Evolutionary conservation across 2,113 vertebrate genomes (phyloP).

Genomic region (Bufo gargarizans): DNA sequence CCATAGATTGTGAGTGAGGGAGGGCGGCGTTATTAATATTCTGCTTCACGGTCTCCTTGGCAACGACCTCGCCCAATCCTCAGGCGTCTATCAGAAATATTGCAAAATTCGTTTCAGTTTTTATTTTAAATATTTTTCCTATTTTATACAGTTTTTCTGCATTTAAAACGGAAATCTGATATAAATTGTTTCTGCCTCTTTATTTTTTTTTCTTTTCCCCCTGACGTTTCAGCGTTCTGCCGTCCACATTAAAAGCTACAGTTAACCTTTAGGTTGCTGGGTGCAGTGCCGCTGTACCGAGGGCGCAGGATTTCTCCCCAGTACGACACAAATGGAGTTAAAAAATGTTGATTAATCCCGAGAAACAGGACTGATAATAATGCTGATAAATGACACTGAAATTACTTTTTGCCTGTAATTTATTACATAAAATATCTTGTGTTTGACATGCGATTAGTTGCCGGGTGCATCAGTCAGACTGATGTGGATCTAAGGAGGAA

Average conservation of each 20-base stretch:
- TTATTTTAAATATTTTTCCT: not conserved
- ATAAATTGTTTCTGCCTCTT: not conserved
- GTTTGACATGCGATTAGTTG: conserved; percentile 89
- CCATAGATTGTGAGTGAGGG: conserved; percentile 49
- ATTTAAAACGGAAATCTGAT: not conserved
- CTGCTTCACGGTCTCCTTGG: conserved; percentile 33
- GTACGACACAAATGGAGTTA: conserved; percentile 65
- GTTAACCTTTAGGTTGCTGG: not conserved
- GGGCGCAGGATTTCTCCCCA: not conserved
- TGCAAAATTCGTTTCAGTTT: not conserved
- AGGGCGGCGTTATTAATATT: conserved; percentile 33
- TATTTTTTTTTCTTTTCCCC: no score
- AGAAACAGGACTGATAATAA: conserved; percentile 89
- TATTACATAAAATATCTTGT: conserved; percentile 90
- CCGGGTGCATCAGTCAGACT: conserved; percentile 81
- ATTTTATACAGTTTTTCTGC: not conserved
- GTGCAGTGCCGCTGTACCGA: no score
- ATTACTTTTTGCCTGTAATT: conserved; percentile 86
- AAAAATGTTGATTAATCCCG: conserved; percentile 84
- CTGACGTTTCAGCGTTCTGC: no score
- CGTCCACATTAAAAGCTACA: not conserved
- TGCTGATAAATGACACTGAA: conserved; percentile 88
- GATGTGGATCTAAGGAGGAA: conserved; percentile 7
- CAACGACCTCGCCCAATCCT: conserved; percentile 29
- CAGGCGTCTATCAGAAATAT: not conserved